phyloP scores from a whole-genome alignment of 2,888 invertebrate species.

The Hyalella azteca region DNA sequence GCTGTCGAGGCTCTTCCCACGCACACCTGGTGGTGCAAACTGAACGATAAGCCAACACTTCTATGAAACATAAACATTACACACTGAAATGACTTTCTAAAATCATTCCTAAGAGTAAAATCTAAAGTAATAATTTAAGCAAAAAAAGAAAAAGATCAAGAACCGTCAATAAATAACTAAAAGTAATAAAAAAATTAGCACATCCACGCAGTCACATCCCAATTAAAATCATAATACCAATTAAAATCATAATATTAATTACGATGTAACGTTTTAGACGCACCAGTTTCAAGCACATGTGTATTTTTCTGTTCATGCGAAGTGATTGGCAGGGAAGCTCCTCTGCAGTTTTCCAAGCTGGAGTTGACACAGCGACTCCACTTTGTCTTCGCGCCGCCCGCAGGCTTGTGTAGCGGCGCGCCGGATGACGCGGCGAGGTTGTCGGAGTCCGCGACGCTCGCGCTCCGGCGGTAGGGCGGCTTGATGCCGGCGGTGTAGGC shows the following conservation, averaged over 20 bases:
- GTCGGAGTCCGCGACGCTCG: background rate
- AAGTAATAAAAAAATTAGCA: too few relatives aligned
- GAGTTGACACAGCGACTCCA: slow-evolving; percentile 18
- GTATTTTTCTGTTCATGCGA: background rate
- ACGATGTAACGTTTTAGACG: background rate
- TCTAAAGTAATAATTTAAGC: too few relatives aligned
- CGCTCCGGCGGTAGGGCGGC: background rate
- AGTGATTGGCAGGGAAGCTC: slow-evolving; percentile 11
- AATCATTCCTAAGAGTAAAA: too few relatives aligned
- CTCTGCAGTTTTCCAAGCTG: slow-evolving; percentile 27
- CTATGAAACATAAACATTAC: too few relatives aligned
- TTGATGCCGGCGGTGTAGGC: background rate
- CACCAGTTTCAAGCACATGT: slow-evolving; percentile 6
- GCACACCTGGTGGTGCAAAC: background rate
- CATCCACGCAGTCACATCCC: too few relatives aligned
- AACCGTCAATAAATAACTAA: too few relatives aligned
- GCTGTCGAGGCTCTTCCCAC: slow-evolving; percentile 29
- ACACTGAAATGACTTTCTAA: too few relatives aligned
- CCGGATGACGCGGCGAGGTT: background rate
- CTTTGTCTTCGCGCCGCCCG: slow-evolving; percentile 2
- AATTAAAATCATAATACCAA: too few relatives aligned
- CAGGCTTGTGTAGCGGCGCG: background rate
- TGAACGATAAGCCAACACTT: too few relatives aligned
- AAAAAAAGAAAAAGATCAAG: too few relatives aligned
- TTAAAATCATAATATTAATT: too few relatives aligned